Evolutionary conservation across 2,888 invertebrate species (phyloP).

Genomic region (Oligia latruncula): DNA sequence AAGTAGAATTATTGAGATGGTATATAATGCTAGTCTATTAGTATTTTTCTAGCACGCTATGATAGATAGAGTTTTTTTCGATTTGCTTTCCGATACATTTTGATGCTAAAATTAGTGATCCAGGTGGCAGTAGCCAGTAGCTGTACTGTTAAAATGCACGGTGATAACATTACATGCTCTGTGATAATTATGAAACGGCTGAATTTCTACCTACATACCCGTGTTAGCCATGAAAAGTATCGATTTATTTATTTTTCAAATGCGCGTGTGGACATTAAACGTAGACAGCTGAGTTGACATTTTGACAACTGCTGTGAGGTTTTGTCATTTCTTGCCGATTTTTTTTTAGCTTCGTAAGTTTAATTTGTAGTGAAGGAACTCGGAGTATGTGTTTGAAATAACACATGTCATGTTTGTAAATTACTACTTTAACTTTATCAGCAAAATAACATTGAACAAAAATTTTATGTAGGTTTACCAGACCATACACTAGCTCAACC

Average conservation of each 20-base stretch:
- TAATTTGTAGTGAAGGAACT: not conserved
- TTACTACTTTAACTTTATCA: not conserved
- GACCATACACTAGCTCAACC: not conserved
- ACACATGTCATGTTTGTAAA: not conserved
- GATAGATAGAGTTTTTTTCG: slow-evolving; percentile 5
- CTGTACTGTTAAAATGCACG: not conserved
- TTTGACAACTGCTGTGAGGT: slow-evolving; percentile 7
- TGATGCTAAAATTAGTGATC: slow-evolving; percentile 24
- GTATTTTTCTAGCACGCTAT: slow-evolving; percentile 2
- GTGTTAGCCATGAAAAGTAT: slow-evolving; percentile 23
- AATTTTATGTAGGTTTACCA: not conserved
- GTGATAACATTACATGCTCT: not conserved
- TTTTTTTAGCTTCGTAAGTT: not conserved
- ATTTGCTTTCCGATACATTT: slow-evolving; percentile 22
- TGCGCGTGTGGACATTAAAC: not conserved
- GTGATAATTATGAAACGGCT: slow-evolving; percentile 11
- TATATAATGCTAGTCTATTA: not conserved
- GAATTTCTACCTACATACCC: not conserved
- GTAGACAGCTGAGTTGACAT: slow-evolving; percentile 48
- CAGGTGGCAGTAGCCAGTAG: not conserved
- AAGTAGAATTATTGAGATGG: slow-evolving; percentile 65
- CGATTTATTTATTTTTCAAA: slow-evolving; percentile 45
- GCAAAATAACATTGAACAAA: slow-evolving; percentile 1
- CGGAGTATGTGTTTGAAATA: not conserved
- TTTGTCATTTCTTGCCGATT: slow-evolving; percentile 11